Evolutionary conservation across 1,140 invertebrate genomes (phyloP).

Genomic region (Drosophila grimshawi): DNA sequence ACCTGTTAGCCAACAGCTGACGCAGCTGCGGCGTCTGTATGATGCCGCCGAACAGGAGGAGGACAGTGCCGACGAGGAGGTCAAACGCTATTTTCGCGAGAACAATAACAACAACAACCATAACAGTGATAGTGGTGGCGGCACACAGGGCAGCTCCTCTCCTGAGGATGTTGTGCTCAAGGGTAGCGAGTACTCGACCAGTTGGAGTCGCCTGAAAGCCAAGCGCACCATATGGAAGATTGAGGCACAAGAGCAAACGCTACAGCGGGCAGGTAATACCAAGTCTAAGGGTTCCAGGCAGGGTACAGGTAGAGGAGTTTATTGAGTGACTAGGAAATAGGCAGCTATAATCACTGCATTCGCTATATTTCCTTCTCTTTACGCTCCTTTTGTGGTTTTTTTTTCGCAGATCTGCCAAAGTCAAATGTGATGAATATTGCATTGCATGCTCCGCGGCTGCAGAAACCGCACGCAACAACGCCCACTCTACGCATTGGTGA

Average conservation of each 20-base stretch:
- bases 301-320: conserved; percentile 64
- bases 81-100: conserved; percentile 75
- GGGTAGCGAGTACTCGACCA: conserved; percentile 75
- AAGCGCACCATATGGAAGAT: conserved; percentile 81
- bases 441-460: conserved; percentile 69
- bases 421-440: conserved; percentile 83
- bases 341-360: background rate
- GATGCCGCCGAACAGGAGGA: conserved; percentile 70
- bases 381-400: background rate
- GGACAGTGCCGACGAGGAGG: conserved; percentile 82
- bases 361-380: too few relatives aligned
- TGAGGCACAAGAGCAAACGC: conserved; percentile 66
- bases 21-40: conserved; percentile 72
- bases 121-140: conserved; percentile 72
- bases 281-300: background rate
- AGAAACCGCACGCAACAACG: conserved; percentile 51
- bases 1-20: conserved; percentile 77
- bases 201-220: conserved; percentile 84
- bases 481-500: conserved; percentile 63
- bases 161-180: conserved; percentile 63
- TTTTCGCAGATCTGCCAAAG: conserved; percentile 71
- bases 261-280: conserved; percentile 72
- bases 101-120: conserved; percentile 45
- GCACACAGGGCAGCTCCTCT: conserved; percentile 73
- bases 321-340: conserved; percentile 37